These are phyloP conservation scores for Typhlomys cinereus DNA, from an alignment of 2,113 vertebrate genomes.

Conservation along the genomic window DNA sequence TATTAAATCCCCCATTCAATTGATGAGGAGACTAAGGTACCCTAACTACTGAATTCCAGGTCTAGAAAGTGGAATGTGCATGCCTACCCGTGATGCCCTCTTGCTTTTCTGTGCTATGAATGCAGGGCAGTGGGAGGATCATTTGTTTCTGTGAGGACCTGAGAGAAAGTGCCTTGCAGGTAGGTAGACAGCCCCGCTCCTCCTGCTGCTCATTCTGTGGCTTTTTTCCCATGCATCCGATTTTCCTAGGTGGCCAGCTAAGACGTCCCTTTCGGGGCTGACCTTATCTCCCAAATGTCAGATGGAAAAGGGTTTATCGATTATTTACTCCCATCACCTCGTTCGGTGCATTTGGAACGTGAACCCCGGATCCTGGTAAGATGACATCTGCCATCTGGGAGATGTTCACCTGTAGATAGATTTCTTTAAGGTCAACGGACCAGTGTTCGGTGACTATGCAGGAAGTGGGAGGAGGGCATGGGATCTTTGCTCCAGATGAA, in stretches of 20 bases:
- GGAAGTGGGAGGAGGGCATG: neutral
- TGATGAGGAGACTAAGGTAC: neutral
- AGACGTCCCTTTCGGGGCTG: constrained; percentile 16
- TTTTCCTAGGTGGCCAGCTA: neutral
- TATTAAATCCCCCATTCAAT: constrained; percentile 7
- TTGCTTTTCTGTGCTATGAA: neutral
- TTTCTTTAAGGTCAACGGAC: neutral
- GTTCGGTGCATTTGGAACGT: neutral
- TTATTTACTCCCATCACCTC: neutral
- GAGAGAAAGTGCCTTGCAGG: neutral
- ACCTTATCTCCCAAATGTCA: neutral
- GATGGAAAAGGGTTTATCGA: neutral
- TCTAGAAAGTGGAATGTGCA: no score
- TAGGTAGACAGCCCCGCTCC: neutral
- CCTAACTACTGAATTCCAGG: no score
- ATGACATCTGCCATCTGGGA: neutral
- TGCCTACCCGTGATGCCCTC: neutral
- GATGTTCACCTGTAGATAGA: neutral
- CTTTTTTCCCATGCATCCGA: neutral
- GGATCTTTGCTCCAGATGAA: neutral
- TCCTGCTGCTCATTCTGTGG: neutral
- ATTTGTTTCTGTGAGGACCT: neutral
- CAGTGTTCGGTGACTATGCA: neutral
- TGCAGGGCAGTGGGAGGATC: neutral
- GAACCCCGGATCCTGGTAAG: neutral